phyloP scores from a whole-genome alignment of 2,797 vertebrate genomes.

The Sebastes goodei region DNA sequence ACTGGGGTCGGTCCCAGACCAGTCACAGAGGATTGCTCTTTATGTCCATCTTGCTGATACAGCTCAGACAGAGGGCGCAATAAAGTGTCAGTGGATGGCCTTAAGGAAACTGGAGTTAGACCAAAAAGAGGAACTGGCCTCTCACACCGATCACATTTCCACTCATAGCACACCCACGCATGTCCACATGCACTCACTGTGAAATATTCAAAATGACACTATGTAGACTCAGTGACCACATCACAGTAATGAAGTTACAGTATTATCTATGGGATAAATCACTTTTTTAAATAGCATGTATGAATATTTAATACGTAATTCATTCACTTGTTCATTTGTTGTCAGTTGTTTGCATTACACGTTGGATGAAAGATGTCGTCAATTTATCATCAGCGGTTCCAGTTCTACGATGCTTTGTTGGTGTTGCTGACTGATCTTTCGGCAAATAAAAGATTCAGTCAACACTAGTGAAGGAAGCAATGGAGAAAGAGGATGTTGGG shows the following conservation, averaged over 20 bases:
- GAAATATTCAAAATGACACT: constrained; percentile 30
- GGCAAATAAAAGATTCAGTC: constrained; percentile 40
- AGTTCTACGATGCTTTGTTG: constrained; percentile 17
- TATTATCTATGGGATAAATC: background rate
- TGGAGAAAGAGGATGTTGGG: constrained; percentile 36
- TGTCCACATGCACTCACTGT: background rate
- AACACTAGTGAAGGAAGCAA: constrained; percentile 34
- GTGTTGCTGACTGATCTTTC: constrained; percentile 25
- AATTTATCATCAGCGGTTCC: constrained; percentile 24
- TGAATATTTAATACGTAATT: background rate
- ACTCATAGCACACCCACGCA: background rate
- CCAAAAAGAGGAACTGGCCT: constrained; percentile 14
- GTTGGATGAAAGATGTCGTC: background rate
- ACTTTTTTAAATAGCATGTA: background rate
- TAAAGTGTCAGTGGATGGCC: constrained; percentile 46
- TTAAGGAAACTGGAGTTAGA: constrained; percentile 26
- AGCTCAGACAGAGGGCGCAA: constrained; percentile 27
- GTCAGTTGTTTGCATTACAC: background rate
- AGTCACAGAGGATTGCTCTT: constrained; percentile 73
- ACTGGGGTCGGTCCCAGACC: constrained; percentile 29
- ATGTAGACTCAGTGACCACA: background rate
- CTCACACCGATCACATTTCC: background rate
- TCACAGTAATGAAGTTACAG: background rate
- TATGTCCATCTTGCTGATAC: constrained; percentile 63
- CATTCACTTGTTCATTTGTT: background rate